Evolutionary conservation across 2,113 vertebrate species (phyloP).

Genomic region (Chaenogobius annularis): DNA sequence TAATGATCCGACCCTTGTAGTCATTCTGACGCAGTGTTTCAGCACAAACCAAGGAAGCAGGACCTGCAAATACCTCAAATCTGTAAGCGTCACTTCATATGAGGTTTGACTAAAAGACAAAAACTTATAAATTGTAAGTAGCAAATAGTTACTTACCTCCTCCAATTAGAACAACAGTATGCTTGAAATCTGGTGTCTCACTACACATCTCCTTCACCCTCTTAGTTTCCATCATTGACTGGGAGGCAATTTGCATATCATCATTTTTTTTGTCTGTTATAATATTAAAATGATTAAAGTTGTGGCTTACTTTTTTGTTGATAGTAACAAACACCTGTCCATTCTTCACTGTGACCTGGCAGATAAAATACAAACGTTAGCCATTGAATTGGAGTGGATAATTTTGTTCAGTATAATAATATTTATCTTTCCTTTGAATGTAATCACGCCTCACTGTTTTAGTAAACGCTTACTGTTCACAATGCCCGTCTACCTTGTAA

Average conservation of each 20-base stretch:
- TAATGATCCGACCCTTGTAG: constrained; percentile 82
- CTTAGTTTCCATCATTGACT: constrained; percentile 74
- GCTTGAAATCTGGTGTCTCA: constrained; percentile 56
- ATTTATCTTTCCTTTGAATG: not conserved
- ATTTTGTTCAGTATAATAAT: too few relatives aligned
- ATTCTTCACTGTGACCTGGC: constrained; percentile 80
- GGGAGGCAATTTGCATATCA: not conserved
- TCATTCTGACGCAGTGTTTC: constrained; percentile 86
- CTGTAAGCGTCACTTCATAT: not conserved
- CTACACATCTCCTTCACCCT: constrained; percentile 78
- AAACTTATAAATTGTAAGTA: not conserved
- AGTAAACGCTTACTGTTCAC: not conserved
- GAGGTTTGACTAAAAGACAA: not conserved
- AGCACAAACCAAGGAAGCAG: constrained; percentile 84
- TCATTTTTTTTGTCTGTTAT: not conserved
- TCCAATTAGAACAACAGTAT: constrained; percentile 75
- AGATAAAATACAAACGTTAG: not conserved
- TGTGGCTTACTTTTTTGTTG: constrained; percentile 74
- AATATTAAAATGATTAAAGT: not conserved
- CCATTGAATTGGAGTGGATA: not conserved
- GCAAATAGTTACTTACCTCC: constrained; percentile 66
- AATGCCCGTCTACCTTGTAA: constrained; percentile 66
- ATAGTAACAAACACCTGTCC: constrained; percentile 81
- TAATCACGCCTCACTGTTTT: too few relatives aligned
- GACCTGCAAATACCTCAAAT: constrained; percentile 66